Evolutionary conservation across 2,797 vertebrate genomes (phyloP), one percentile per base, ranked within the genome.

Genomic region (Sebastes matsubarae): DNA sequence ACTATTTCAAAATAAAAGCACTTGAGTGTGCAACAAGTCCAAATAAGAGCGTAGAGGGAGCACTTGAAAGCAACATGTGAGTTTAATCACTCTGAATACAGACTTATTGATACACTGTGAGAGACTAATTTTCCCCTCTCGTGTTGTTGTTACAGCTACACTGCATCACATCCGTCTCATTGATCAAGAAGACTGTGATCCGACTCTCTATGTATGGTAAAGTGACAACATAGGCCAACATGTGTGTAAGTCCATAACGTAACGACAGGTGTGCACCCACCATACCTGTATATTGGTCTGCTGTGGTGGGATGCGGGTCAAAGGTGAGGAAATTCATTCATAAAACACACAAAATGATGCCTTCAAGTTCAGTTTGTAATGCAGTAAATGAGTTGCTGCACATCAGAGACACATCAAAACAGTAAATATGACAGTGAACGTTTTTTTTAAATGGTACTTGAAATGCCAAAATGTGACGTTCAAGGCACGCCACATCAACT

Each of bases 1-100:
- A 3, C 24, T 1, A 11, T 68, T 79, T 73, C 2, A 58, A 61
- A 83, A 27, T 71, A 58, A 88, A 81, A 83, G 66, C 42, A 46
- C 29, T 57, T 52, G 6, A 71, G 59, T 75, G 34, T 85, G 69
- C 61, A 76, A 84, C 13, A 68, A 77, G 65, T 82, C 13, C 1
- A 82, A 78, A 70, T 22, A 59, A 34, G 13, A 74, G 46, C 2
- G 2, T 14, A 38, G 16, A 55, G 3, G 50, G 16, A 11, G 57
- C 52, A 57, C 18, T 61, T 67, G 6, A 75, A 59, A 5, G 50
- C 20, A 12, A 52, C 67, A 34, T 25, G 4, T 60, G 65, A 65
- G 24, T 76, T 59, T 36, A 36, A 66, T 75, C 2, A 55, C 16
- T 32, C 7, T 55, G 42, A 50, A 64, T 3, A 29, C 59, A 65